Conservation (phyloP, 2,888 invertebrate species). For the Leptothorax acervorum region DNA sequence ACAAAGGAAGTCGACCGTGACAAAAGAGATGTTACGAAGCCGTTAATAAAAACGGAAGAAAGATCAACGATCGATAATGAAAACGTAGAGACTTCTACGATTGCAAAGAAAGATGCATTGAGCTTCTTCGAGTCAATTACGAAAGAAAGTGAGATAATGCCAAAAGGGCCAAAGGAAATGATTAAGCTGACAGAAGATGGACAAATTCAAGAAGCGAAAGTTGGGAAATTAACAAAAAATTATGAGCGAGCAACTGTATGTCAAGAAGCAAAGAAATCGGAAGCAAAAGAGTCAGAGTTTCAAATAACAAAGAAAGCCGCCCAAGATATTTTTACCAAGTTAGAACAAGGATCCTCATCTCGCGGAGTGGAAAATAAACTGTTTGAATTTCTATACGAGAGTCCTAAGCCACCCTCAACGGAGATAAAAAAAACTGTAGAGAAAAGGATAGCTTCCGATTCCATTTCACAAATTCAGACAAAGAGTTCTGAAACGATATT, state of each 20-base stretch:
- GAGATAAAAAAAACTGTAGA: slow-evolving; percentile 78
- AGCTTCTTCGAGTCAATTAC: slow-evolving; percentile 90
- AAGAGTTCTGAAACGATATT: slow-evolving; percentile 82
- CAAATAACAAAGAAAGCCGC: slow-evolving; percentile 79
- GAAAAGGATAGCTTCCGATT: slow-evolving; percentile 79
- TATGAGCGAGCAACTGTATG: slow-evolving; percentile 82
- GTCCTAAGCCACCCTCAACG: slow-evolving; percentile 79
- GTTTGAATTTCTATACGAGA: slow-evolving; percentile 84
- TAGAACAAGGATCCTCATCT: slow-evolving; percentile 77
- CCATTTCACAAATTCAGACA: slow-evolving; percentile 81
- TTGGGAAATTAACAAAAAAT: slow-evolving; percentile 83
- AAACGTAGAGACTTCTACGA: slow-evolving; percentile 87
- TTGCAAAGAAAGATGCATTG: slow-evolving; percentile 89
- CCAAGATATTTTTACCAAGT: slow-evolving; percentile 81
- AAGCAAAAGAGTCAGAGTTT: slow-evolving; percentile 70
- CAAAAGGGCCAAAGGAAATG: slow-evolving; percentile 84
- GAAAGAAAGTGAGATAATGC: slow-evolving; percentile 84
- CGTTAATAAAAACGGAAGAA: slow-evolving; percentile 71
- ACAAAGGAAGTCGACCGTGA: slow-evolving; percentile 70
- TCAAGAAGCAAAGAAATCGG: slow-evolving; percentile 80
- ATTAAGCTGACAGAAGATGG: slow-evolving; percentile 81
- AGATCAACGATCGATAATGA: slow-evolving; percentile 79
- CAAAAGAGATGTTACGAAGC: slow-evolving; percentile 60
- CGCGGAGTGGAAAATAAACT: slow-evolving; percentile 82
- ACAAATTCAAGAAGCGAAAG: slow-evolving; percentile 81